Conservation (phyloP, 1,140 invertebrate species). For the Drosophila simulans region DNA sequence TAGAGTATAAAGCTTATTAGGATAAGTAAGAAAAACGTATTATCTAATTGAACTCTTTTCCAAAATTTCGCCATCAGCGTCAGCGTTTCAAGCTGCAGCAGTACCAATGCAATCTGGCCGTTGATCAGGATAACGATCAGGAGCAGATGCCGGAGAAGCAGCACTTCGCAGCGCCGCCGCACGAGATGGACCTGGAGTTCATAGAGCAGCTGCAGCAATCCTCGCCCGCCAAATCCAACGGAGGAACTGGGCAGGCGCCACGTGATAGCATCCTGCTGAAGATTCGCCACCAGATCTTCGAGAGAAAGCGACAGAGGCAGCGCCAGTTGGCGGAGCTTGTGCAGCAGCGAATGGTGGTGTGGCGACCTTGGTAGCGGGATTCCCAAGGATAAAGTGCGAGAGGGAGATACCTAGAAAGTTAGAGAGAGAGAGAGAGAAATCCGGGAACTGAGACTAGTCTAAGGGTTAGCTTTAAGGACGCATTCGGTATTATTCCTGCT, state of each 20-base stretch:
- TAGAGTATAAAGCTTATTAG: too few species aligned
- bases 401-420: not conserved
- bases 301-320: conserved; percentile 70
- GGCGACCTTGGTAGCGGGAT: conserved; percentile 70
- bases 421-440: conserved; percentile 14
- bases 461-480: conserved; percentile 21
- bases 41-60: too few species aligned
- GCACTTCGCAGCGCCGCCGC: conserved; percentile 6
- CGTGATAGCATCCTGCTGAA: conserved; percentile 76
- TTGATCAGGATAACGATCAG: conserved; percentile 8
- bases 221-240: conserved; percentile 3
- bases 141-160: conserved; percentile 9
- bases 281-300: conserved; percentile 79
- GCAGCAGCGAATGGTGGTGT: conserved; percentile 66
- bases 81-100: conserved; percentile 49
- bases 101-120: conserved; percentile 12
- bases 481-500: conserved; percentile 64
- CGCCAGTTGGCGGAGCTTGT: conserved; percentile 61
- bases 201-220: conserved; percentile 54
- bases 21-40: too few species aligned
- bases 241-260: conserved; percentile 16
- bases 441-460: conserved; percentile 35
- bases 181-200: conserved; percentile 63
- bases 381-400: not conserved
- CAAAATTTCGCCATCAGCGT: conserved; percentile 24